Percentiles rank a stretch among this genome's conserved stretches.
These are phyloP conservation scores for Tachysurus vachellii DNA, from an alignment of 2,113 vertebrate species.

Conservation along the genomic window DNA sequence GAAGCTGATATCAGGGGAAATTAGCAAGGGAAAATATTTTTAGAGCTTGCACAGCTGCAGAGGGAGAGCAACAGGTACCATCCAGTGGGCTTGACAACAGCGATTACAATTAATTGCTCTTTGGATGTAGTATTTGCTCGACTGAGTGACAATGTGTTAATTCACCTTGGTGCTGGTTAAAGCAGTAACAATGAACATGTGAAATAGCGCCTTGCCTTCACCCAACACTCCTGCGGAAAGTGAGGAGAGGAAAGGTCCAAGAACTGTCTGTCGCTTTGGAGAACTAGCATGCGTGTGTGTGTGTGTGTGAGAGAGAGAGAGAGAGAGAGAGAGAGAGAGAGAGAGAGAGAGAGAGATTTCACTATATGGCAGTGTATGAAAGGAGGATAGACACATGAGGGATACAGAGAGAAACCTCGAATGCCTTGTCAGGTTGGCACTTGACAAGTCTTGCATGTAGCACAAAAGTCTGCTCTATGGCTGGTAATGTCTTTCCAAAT, in stretches of 20 bases:
- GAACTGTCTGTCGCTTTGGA: conserved; percentile 58
- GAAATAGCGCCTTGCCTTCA: conserved; percentile 75
- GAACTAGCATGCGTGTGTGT: conserved; percentile 20
- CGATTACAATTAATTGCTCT: conserved; percentile 93
- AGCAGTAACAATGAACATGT: conserved; percentile 81
- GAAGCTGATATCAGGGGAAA: conserved; percentile 67
- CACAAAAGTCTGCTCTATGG: conserved; percentile 44
- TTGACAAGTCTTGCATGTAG: conserved; percentile 45
- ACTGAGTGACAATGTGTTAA: conserved; percentile 91
- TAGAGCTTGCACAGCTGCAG: conserved; percentile 76
- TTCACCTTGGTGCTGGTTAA: conserved; percentile 89
- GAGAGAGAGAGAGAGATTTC: conserved; percentile 8
- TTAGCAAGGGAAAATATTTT: conserved; percentile 71
- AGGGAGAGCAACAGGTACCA: conserved; percentile 85
- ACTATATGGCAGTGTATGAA: conserved; percentile 27
- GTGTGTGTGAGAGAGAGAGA: conserved; percentile 19
- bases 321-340: conserved; percentile 25
- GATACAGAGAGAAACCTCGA: conserved; percentile 39
- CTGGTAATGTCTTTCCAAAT: conserved; percentile 22
- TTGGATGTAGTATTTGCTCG: conserved; percentile 87
- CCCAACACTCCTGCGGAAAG: conserved; percentile 67
- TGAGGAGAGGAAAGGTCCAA: conserved; percentile 64
- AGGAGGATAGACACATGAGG: conserved; percentile 38
- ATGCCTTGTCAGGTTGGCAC: conserved; percentile 46
- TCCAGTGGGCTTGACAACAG: conserved; percentile 85